These are phyloP conservation scores for Urosaurus nigricauda DNA, from an alignment of 2,797 vertebrate genomes.

Conservation along the genomic window DNA sequence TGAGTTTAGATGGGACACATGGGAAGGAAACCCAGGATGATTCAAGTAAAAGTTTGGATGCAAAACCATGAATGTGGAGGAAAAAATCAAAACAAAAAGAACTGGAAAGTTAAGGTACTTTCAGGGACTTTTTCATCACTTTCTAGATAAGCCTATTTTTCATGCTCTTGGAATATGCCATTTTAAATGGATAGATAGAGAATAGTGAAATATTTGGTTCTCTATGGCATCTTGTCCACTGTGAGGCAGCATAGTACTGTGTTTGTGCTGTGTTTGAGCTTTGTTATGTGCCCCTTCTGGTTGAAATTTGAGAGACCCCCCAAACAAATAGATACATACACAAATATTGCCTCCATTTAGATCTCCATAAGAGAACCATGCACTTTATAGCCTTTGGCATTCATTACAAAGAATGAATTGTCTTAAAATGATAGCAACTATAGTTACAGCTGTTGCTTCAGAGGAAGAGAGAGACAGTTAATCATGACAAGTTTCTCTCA, in stretches of 20 bases:
- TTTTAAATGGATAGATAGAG: background rate
- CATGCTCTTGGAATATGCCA: constrained; percentile 10
- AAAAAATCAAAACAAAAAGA: too few species aligned
- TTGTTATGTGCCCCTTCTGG: background rate
- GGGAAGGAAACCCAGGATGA: too few species aligned
- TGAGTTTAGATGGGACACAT: too few species aligned
- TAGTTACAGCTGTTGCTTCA: background rate
- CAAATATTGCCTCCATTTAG: background rate
- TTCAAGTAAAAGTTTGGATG: too few species aligned
- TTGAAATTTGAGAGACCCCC: background rate
- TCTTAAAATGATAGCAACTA: background rate
- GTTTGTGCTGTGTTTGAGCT: background rate
- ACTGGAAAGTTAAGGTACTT: too few species aligned
- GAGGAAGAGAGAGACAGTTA: background rate
- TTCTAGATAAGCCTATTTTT: too few species aligned
- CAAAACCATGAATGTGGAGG: too few species aligned
- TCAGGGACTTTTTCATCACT: too few species aligned
- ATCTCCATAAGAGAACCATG: background rate
- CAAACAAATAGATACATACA: background rate
- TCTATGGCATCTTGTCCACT: constrained; percentile 39
- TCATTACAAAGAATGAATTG: background rate
- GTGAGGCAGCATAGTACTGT: constrained; percentile 48
- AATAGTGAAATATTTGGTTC: background rate
- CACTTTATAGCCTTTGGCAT: background rate
- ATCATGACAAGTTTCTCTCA: background rate